These are phyloP conservation scores for Megaleporinus macrocephalus DNA, from an alignment of 2,113 vertebrate species.

Conservation along the genomic window DNA sequence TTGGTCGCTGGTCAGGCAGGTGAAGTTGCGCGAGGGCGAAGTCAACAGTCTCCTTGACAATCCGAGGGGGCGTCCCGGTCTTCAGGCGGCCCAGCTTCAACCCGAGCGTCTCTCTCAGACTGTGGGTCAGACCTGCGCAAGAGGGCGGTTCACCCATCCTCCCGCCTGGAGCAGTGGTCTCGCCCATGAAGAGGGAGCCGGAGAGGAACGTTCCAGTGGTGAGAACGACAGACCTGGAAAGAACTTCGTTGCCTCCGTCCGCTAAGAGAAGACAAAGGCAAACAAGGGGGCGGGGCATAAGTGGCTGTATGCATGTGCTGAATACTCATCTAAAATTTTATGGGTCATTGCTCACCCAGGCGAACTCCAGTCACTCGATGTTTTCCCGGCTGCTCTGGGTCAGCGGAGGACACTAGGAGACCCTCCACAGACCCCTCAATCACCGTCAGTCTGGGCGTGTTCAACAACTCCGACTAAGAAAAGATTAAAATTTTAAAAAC, in stretches of 20 bases:
- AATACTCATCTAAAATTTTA: neutral
- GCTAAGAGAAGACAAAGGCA: conserved; percentile 64
- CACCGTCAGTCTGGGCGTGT: conserved; percentile 84
- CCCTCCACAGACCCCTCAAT: conserved; percentile 89
- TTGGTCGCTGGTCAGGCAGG: conserved; percentile 78
- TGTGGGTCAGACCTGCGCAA: conserved; percentile 82
- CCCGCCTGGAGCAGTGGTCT: conserved; percentile 83
- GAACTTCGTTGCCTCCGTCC: conserved; percentile 70
- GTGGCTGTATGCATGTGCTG: no score
- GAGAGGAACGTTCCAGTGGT: conserved; percentile 94
- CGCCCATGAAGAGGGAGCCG: conserved; percentile 84
- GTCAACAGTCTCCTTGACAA: conserved; percentile 85
- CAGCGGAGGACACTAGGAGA: conserved; percentile 81
- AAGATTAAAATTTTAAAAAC: neutral
- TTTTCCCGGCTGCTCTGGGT: conserved; percentile 76
- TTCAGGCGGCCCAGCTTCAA: conserved; percentile 87
- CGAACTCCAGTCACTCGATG: conserved; percentile 83
- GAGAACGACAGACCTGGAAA: conserved; percentile 83
- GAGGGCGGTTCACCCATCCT: conserved; percentile 91
- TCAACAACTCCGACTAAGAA: conserved; percentile 85
- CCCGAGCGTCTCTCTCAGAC: conserved; percentile 82
- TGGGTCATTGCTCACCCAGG: conserved; percentile 75
- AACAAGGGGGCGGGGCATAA: neutral
- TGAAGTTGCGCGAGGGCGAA: conserved; percentile 75
- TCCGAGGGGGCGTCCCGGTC: conserved; percentile 92